Evolutionary conservation across 2,797 vertebrate species (phyloP), one percentile per base, ranked within the genome.

Genomic region (Muscicapa striata): DNA sequence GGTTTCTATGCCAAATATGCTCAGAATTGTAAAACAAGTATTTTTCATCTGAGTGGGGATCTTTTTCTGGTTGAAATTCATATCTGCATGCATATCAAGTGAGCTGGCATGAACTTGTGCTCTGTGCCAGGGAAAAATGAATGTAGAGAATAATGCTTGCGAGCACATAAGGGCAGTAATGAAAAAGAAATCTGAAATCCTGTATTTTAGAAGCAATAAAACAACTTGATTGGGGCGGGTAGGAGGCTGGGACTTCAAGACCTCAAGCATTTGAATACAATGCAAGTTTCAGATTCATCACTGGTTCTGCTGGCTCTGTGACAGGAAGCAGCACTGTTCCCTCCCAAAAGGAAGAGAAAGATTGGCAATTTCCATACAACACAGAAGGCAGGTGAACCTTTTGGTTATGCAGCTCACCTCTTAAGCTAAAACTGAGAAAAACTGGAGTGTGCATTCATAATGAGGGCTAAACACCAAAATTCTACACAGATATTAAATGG

Each of bases 311-410:
- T 94, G 93, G 75, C 49, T 92, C 61, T 55, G 64, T 80, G 54
- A 79, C 69, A 88, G 40, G 24, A 52, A 80, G 72, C 63, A 92
- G 57, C 0, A 1, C 58, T 87, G 29, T 41, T 89, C 46, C 23
- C 55, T 79, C 48, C 85, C 80, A 74, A 93, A 90, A 94, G 61
- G 34, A 81, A 88, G 46, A 85, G 58, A 59, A 75, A 87, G 85
- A 86, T 10, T 91, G 90, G 68, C 93, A 94, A 96, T 96, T 95
- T 96, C 84, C 73, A 87, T 70, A 87, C 32, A 70, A 92, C 85
- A 84, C 68, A 93, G 63, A 83, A 87, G 62, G 52, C 40, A 94
- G 66, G 73, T 85, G 66, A 94, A 75, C 4, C 2, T 46, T 57
- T n/a, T 70, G 36, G 79, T 95, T 94, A 95, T 83, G 74, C 80